Base-by-base conservation (phyloP, 2,797 vertebrate species). In the Etheostoma perlongum region DNA sequence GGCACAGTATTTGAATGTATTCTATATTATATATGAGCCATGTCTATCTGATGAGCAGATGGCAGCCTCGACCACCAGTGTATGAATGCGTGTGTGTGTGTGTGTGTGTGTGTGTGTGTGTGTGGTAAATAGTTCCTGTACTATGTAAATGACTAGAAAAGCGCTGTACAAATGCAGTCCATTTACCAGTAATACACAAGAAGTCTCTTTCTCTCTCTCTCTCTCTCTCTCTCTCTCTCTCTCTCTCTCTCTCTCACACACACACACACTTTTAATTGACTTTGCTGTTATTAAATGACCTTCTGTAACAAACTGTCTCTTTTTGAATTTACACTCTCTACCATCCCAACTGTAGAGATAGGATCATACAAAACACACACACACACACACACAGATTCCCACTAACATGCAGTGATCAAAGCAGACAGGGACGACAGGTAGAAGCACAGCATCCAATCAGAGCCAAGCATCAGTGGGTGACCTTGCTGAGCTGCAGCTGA, bases 221-320 rank as follows among this genome's bases (percentile, higher is more conserved):
- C 36, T 51, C 52, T 49, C 53, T 13, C 65, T 8, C 61, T 30
- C 46, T 36, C 42, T 27, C 21, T 49, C 51, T 44, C 40, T n/a
- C 23, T 30, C 61, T 49, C 49, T 48, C 72, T 27, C 40, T 33
- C 44, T 44, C 18, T 54, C 55, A 49, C 30, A 33, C 25, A 47
- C 51, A 57, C n/a, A 74, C 54, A 61, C 62, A 82, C 64, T 95
- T 94, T 95, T 96, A 96, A 97, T 97, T 96, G 95, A 95, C 94
- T 96, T 94, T 96, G 95, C 96, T 94, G 95, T 95, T 93, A 97
- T 96, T 97, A 96, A 97, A 97, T 97, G 96, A 96, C 95, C 94
- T 95, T 95, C 93, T 89, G 89, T 91, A 96, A 95, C 95, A 96
- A 95, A 95, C 95, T 95, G 95, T 96, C 94, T 96, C 92, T 93